A percentile compares a stretch with the other conserved stretches of the same genome.
Conservation (phyloP, 2,888 invertebrate genomes). For the Lapara coniferarum region DNA sequence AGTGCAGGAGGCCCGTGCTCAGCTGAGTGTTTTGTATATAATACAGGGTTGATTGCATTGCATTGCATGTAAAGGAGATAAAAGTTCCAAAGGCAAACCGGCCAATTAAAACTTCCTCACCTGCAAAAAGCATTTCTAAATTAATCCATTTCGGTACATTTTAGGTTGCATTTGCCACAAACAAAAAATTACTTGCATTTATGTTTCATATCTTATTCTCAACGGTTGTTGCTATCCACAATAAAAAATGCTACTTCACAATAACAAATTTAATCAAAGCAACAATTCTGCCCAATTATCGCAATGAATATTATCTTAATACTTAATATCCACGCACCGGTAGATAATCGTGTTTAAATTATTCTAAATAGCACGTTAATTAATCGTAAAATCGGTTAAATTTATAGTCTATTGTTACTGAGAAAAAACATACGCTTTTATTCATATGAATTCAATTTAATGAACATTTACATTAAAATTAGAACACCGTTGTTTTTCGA, state of each 20-base stretch:
- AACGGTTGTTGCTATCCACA: not conserved
- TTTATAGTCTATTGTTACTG: conserved; percentile 33
- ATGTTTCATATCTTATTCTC: not conserved
- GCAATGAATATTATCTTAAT: not conserved
- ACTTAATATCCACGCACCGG: conserved; percentile 4
- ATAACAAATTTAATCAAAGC: not conserved
- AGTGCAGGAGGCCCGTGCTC: too few species aligned
- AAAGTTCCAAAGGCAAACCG: not conserved
- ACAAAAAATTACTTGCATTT: not conserved
- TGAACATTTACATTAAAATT: conserved; percentile 39
- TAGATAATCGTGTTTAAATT: conserved; percentile 8
- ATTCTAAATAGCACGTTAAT: conserved; percentile 9
- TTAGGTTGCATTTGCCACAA: not conserved
- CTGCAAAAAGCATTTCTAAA: not conserved
- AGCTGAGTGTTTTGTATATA: too few species aligned
- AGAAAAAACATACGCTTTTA: conserved; percentile 27
- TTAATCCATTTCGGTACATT: not conserved
- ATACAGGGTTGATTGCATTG: too few species aligned
- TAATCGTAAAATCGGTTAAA: conserved; percentile 17
- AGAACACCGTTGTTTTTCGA: conserved; percentile 40
- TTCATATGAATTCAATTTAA: conserved; percentile 32
- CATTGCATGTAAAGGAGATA: too few species aligned
- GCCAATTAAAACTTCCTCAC: not conserved
- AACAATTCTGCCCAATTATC: conserved; percentile 4
- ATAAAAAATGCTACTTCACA: not conserved